These are phyloP conservation scores for Promerops cafer DNA, from an alignment of 2,113 vertebrate genomes.

Conservation along the genomic window DNA sequence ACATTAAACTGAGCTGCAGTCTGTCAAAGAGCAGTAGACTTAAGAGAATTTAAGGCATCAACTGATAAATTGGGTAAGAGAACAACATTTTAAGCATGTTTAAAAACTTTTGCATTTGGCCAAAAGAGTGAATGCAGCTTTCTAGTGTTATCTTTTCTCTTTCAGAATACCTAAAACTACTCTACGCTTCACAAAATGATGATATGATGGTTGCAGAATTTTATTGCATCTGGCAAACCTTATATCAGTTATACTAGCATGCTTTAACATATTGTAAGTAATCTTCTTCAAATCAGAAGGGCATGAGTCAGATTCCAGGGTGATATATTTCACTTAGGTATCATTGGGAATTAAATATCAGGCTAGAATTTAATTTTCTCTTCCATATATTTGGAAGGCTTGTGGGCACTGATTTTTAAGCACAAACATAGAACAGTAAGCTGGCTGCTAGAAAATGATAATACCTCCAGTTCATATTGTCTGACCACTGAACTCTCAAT, in stretches of 20 bases:
- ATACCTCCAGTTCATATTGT: neutral
- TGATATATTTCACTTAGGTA: slow-evolving; percentile 9
- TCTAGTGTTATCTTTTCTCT: neutral
- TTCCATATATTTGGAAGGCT: slow-evolving; percentile 23
- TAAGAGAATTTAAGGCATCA: neutral
- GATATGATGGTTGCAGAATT: neutral
- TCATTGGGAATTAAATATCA: slow-evolving; percentile 52
- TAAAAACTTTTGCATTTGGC: neutral
- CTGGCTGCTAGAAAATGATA: neutral
- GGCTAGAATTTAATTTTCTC: slow-evolving; percentile 36
- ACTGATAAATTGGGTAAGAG: neutral
- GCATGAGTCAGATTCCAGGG: slow-evolving; percentile 17
- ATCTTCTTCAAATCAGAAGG: slow-evolving; percentile 30
- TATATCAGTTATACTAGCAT: neutral
- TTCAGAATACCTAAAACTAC: neutral
- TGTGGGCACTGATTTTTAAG: slow-evolving; percentile 1
- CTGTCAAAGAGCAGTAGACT: neutral
- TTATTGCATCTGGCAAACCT: neutral
- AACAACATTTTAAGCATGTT: neutral
- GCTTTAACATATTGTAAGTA: slow-evolving; percentile 17
- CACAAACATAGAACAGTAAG: slow-evolving; percentile 14
- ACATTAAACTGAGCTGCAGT: neutral
- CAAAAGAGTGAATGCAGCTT: neutral
- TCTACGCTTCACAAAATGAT: neutral
- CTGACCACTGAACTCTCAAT: neutral